Base-by-base conservation (phyloP, 2,888 invertebrate genomes). In the Yponomeuta malinellus region DNA sequence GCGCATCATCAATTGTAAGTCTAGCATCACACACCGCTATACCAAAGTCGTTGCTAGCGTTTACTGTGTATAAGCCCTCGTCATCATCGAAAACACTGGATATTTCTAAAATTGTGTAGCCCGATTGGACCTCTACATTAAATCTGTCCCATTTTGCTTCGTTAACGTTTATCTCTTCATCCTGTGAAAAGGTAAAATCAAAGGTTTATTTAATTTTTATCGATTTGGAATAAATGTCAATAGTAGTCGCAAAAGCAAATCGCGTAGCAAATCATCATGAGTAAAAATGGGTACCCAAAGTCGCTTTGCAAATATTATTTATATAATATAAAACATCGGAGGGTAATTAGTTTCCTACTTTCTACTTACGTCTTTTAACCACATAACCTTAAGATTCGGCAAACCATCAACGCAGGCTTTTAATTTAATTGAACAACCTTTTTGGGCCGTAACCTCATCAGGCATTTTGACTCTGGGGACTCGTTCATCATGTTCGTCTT, bases 281-380 rank as follows among this genome's bases (percentile, higher is more conserved):
- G 69, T 12, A 70, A 48, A 71, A 76, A 73, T 74, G 81, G 80
- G 81, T 79, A 81, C 77, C 78, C 76, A 74, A 69, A 73, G 77
- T 72, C 77, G 76, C 78, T 48, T 48, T 70, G 70, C 70, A 66
- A 64, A 15, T 43, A 70, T 63, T 33, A 43, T 43, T 43, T 8
- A 43, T 8, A 43, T 8, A 43, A 8, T 43, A 43, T 43, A 43
- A 43, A 43, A 43, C 8, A 70, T 65, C 15, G 15, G 10, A 12
- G 37, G 2, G 1, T 63, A 63, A 63, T 15, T n/a, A 31, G 2
- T 10, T 70, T 15, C 15, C 23, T 63, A 29, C 15, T 37, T 37
- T 15, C 10, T 63, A 68, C 71, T 71, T 68, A 71, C 71, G 63
- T 68, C 37, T 71, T 68, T 71, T 15, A 63, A 71, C 71, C 68